A percentile compares a stretch with the other conserved stretches of the same genome.
phyloP scores from a whole-genome alignment of 2,113 vertebrate species.

The Heloderma charlesbogerti region DNA sequence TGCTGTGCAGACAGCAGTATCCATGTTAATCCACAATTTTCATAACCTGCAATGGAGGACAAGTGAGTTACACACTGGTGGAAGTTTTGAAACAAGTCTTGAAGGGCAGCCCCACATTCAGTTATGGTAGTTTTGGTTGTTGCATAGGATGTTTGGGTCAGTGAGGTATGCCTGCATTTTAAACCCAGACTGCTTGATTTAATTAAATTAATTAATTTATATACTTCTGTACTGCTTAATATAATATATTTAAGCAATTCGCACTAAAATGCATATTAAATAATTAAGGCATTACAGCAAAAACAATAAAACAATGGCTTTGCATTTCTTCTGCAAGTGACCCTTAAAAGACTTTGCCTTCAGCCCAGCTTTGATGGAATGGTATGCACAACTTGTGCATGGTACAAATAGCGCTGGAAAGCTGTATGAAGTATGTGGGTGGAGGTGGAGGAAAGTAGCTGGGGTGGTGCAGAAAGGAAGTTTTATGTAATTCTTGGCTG shows the following conservation, averaged over 20 bases:
- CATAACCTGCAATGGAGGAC: background rate
- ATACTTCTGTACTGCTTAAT: no score
- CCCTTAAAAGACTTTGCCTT: fast-evolving
- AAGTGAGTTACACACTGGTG: background rate
- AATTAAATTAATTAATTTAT: no score
- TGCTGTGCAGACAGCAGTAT: background rate
- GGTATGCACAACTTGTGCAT: background rate
- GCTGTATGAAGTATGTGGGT: constrained; percentile 43
- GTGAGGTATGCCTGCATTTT: background rate
- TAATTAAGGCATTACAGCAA: no score
- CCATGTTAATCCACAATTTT: background rate
- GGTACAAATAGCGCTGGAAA: constrained; percentile 27
- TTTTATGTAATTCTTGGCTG: constrained; percentile 84
- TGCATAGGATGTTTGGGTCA: background rate
- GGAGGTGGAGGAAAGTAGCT: constrained; percentile 49
- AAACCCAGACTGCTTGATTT: background rate
- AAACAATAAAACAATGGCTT: no score
- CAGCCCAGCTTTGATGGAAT: background rate
- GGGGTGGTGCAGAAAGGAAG: constrained; percentile 78
- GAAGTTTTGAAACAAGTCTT: background rate
- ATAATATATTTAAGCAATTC: no score
- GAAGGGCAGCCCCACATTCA: background rate
- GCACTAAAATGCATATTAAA: no score
- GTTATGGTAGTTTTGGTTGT: fast-evolving
- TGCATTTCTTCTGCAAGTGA: background rate